Evolutionary conservation across 2,888 invertebrate species (phyloP).

Genomic region (Torymus texanus): DNA sequence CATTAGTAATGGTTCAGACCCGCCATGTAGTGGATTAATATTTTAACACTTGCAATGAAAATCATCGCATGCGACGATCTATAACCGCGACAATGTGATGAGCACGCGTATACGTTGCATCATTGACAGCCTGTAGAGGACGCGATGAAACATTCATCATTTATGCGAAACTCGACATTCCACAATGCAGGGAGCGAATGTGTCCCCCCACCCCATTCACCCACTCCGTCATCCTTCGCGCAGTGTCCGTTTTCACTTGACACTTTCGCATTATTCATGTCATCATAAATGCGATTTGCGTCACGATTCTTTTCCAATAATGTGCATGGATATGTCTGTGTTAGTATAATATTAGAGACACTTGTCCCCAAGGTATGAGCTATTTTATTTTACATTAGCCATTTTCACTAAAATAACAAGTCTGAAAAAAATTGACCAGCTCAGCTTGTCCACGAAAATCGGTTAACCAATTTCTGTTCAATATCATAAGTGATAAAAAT

Average conservation of each 20-base stretch:
- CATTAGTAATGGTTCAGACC: no score
- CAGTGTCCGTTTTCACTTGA: conserved; percentile 22
- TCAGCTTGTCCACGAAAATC: no score
- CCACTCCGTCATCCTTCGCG: neutral
- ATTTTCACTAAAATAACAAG: no score
- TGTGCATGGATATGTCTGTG: neutral
- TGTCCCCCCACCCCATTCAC: no score
- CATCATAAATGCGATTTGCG: conserved; percentile 4
- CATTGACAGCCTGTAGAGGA: neutral
- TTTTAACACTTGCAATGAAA: conserved; percentile 18
- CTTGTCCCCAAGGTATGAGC: no score
- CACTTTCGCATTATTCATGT: conserved; percentile 6
- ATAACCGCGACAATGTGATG: neutral
- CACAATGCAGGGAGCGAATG: neutral
- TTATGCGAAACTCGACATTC: conserved; percentile 34
- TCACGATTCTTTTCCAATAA: conserved; percentile 1
- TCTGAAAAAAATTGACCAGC: neutral
- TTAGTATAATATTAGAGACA: no score
- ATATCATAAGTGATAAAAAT: no score
- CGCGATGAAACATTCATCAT: conserved; percentile 33
- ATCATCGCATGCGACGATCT: conserved; percentile 1
- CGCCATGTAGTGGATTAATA: conserved; percentile 12
- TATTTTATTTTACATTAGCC: no score
- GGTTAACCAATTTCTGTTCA: no score
- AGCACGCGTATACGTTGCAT: no score